Evolutionary conservation across 2,888 invertebrate genomes (phyloP), one percentile per base, ranked within the genome.

Genomic region (Odontothrips loti): DNA sequence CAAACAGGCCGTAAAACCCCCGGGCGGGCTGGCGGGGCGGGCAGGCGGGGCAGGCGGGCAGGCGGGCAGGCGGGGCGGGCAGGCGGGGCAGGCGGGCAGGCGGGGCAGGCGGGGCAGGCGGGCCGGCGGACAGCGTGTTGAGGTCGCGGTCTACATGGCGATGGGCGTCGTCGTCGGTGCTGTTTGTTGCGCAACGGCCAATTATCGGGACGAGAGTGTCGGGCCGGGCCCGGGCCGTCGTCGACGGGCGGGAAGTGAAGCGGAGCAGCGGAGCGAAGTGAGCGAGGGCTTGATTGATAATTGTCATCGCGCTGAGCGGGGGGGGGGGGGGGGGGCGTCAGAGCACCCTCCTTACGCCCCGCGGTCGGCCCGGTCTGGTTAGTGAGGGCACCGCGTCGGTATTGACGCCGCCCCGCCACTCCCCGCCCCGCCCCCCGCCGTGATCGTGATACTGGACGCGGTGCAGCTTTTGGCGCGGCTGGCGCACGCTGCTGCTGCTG

Each of bases 1-100:
- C 68, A 75, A 75, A 75, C 68, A 27, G 68, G 23, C 68, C n/a
- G 68, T 75, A 75, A 75, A 75, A 27, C 23, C 68, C 68, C 27
- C 10, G 17, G 15, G 58, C 58, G 58, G 3, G 34, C 34, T 43
- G 34, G 3, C 6, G 3, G 2, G 34, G 34, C 68, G 2, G 68
- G 23, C 63, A 20, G 63, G 1, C 63, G 63, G 20, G 10, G 68
- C 68, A n/a, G n/a, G 4, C 17, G 51, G 51, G 1, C 3, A 15
- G 9, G 51, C 51, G 51, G 15, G 9, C 15, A 1, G 9, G 51
- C 51, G 51, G 51, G 10, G 48, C 48, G 48, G 48, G 10, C 12
- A 48, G 48, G 48, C 48, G 10, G 10, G 48, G 9, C 48, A 11
- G 12, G 48, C 48, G 48, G 48, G 48, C 48, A 11, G 48, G 48